Conservation (phyloP, 35 echinoderm and acorn worm genomes). For the Stichopus chloronotus region DNA sequence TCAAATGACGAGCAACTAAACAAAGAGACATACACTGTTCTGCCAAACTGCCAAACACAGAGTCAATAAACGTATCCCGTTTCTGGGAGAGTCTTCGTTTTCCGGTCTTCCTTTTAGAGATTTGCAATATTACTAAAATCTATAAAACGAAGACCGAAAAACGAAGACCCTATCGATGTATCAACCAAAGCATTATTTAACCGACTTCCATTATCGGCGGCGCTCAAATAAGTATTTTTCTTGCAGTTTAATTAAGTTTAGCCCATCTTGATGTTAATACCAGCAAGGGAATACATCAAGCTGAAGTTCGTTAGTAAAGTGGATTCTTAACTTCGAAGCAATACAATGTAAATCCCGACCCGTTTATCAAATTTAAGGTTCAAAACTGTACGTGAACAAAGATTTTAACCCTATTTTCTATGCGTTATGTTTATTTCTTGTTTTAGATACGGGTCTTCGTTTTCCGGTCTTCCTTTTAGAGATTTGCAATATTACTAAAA, state of each 20-base stretch:
- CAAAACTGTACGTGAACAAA: background rate
- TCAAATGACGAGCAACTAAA: background rate
- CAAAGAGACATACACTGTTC: background rate
- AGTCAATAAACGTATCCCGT: background rate
- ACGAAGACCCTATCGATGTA: background rate
- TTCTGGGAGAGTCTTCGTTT: no score
- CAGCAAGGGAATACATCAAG: background rate
- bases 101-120: constrained; percentile 3
- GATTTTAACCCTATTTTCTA: background rate
- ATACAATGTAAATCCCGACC: background rate
- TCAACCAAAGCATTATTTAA: background rate
- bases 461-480: constrained; percentile 3
- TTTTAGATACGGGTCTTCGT: background rate
- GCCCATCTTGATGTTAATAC: no score
- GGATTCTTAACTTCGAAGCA: background rate
- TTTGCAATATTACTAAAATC: background rate
- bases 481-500: background rate
- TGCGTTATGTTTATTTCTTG: background rate
- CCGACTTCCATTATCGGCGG: background rate
- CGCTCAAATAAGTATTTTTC: constrained; percentile 12
- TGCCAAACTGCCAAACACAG: background rate
- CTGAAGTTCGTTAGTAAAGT: background rate
- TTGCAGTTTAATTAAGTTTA: background rate
- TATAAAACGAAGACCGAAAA: background rate
- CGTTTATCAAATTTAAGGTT: background rate